A percentile compares a stretch with the other conserved stretches of the same genome.
Evolutionary conservation across 2,113 vertebrate genomes (phyloP).

Genomic region (Acrocephalus arundinaceus): DNA sequence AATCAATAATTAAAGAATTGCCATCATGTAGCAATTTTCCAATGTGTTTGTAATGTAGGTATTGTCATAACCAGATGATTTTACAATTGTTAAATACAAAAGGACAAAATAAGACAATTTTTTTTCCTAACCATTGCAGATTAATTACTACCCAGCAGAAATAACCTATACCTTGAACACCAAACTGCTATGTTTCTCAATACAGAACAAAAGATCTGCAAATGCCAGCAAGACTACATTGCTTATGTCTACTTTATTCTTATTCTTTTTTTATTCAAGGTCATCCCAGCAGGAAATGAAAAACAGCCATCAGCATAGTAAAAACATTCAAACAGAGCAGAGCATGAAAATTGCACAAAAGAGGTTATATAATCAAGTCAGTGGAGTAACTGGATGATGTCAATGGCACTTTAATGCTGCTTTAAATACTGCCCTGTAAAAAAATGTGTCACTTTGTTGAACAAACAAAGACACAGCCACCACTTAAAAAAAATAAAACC

Average conservation of each 20-base stretch:
- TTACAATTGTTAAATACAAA: not conserved
- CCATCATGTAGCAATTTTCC: not conserved
- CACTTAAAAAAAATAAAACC: conserved; percentile 13
- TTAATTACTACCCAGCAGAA: conserved; percentile 22
- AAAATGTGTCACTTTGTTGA: conserved; percentile 62
- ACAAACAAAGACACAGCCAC: conserved; percentile 41
- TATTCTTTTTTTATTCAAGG: conserved; percentile 70
- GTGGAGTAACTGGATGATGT: conserved; percentile 60
- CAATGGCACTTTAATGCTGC: conserved; percentile 60
- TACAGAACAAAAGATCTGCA: conserved; percentile 67
- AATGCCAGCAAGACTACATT: conserved; percentile 63
- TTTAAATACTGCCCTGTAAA: conserved; percentile 51
- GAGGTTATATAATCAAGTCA: conserved; percentile 65
- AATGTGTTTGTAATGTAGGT: not conserved
- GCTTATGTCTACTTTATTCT: conserved; percentile 70
- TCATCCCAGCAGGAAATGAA: conserved; percentile 73
- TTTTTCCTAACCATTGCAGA: not conserved
- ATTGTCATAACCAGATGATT: not conserved
- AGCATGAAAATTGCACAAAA: conserved; percentile 71
- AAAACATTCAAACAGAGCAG: conserved; percentile 71
- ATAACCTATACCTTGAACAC: conserved; percentile 42
- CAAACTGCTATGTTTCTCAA: conserved; percentile 46
- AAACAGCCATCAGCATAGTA: conserved; percentile 68
- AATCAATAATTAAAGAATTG: not conserved
- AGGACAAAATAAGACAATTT: not conserved